phyloP scores from a whole-genome alignment of 2,888 invertebrate genomes.

The Caenorhabditis sp. region DNA sequence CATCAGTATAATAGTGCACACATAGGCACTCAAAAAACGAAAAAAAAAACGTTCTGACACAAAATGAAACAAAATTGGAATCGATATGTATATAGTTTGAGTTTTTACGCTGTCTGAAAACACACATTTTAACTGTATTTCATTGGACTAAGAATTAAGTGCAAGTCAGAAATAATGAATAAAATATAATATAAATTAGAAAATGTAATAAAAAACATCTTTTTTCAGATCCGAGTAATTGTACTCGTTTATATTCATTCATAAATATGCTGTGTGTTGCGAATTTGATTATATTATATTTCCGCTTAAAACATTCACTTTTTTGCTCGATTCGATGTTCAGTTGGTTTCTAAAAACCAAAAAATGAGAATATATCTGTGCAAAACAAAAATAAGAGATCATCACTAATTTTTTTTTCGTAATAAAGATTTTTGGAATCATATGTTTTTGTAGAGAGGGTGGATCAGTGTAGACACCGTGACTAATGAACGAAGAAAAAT shows the following conservation, averaged over 20 bases:
- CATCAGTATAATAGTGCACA: constrained; percentile 1
- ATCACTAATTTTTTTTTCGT: no score
- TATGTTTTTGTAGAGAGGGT: no score
- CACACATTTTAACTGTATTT: no score
- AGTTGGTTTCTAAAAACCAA: no score
- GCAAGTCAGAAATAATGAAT: not conserved
- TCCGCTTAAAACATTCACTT: not conserved
- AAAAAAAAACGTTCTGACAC: not conserved
- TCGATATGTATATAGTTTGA: not conserved
- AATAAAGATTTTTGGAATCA: no score
- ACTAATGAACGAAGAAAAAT: no score
- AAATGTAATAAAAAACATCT: not conserved
- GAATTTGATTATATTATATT: not conserved
- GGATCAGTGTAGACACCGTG: no score
- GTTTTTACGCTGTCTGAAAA: not conserved
- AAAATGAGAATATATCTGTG: no score
- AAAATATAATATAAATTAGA: not conserved
- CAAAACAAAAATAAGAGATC: no score
- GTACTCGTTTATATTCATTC: constrained; percentile 1
- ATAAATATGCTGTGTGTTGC: not conserved
- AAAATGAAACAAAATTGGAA: not conserved
- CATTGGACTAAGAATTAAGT: no score
- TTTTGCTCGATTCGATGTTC: not conserved
- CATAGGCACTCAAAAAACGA: not conserved
- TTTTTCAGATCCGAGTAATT: not conserved